These are phyloP conservation scores for Cotesia chilonis DNA, from an alignment of 1,140 invertebrate genomes.

Conservation along the genomic window DNA sequence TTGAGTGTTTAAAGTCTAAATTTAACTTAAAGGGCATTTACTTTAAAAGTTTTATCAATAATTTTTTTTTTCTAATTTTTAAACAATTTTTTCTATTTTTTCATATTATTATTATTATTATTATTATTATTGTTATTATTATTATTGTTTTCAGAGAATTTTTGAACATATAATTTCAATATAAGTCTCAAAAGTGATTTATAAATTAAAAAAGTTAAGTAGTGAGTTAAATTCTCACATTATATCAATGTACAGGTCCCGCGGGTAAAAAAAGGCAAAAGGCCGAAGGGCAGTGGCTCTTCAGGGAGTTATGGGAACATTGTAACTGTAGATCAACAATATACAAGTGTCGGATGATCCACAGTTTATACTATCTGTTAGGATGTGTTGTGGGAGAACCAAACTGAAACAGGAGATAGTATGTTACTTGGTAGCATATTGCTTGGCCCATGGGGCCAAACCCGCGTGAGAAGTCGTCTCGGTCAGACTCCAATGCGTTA, in stretches of 20 bases:
- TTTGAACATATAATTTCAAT: too few species aligned
- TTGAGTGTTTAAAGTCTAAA: too few species aligned
- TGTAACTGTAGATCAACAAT: conserved; percentile 41
- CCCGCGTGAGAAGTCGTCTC: conserved; percentile 53
- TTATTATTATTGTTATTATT: too few species aligned
- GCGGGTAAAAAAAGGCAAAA: conserved; percentile 41
- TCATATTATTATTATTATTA: too few species aligned
- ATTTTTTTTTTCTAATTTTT: too few species aligned
- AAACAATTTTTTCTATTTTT: too few species aligned
- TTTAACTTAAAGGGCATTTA: too few species aligned
- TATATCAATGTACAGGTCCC: conserved; percentile 55
- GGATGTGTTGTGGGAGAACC: neutral
- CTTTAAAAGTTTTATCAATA: too few species aligned
- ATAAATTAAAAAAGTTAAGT: neutral
- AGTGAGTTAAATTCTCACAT: conserved; percentile 57
- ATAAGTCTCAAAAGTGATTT: neutral
- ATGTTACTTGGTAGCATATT: conserved; percentile 60
- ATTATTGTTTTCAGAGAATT: too few species aligned
- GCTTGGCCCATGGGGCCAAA: conserved; percentile 54
- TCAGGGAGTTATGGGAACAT: conserved; percentile 59
- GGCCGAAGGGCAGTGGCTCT: conserved; percentile 41
- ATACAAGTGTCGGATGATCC: neutral
- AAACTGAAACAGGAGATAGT: neutral
- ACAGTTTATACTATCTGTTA: too few species aligned
- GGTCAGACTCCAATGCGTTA: conserved; percentile 18